A percentile compares a stretch with the other conserved stretches of the same genome.
Evolutionary conservation across 2,888 invertebrate species (phyloP).

Genomic region (Hirtodrosophila cameraria): DNA sequence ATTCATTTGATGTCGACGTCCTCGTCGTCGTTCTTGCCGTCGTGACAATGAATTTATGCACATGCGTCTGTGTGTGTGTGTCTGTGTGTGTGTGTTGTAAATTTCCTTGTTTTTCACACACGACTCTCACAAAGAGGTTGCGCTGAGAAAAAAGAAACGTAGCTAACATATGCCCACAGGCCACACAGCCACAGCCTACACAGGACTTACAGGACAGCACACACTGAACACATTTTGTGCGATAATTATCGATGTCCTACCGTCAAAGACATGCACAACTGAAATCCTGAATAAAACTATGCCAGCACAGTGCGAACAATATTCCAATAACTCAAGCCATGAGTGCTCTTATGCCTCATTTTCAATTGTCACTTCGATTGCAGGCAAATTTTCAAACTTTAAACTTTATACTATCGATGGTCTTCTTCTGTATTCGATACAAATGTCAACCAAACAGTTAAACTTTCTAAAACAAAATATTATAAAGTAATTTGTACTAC

Average conservation of each 20-base stretch:
- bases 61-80: conserved; percentile 26
- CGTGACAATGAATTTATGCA: conserved; percentile 74
- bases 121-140: conserved; percentile 24
- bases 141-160: conserved; percentile 24
- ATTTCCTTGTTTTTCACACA: conserved; percentile 60
- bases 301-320: background rate
- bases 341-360: background rate
- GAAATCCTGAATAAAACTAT: conserved; percentile 11
- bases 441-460: too few relatives aligned
- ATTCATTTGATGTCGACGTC: conserved; percentile 72
- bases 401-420: too few relatives aligned
- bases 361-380: too few relatives aligned
- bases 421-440: too few relatives aligned
- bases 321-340: background rate
- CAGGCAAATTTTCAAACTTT: too few relatives aligned
- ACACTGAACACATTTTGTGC: conserved; percentile 36
- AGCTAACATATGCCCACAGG: conserved; percentile 48
- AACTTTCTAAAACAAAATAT: too few relatives aligned
- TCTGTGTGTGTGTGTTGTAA: conserved; percentile 41
- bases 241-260: conserved; percentile 68
- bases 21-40: conserved; percentile 42
- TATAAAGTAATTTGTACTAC: too few relatives aligned
- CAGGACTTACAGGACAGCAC: conserved; percentile 24
- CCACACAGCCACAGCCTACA: too few relatives aligned
- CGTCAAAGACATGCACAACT: conserved; percentile 45